Evolutionary conservation across 35 echinoderm and acorn worm species (phyloP).

Genomic region (Lytechinus pictus): DNA sequence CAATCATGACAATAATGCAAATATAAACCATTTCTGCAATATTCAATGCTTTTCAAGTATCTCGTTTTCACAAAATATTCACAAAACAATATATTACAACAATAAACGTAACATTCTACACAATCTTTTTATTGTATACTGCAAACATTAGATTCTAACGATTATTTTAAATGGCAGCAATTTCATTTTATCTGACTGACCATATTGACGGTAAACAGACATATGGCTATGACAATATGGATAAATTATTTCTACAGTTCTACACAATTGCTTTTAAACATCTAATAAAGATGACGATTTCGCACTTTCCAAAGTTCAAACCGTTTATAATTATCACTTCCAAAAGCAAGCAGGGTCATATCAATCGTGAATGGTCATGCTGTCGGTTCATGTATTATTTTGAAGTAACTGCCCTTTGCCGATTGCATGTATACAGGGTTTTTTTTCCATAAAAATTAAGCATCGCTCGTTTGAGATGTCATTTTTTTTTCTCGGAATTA

Average conservation of each 20-base stretch:
- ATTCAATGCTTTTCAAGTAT: not conserved
- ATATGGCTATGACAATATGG: no score
- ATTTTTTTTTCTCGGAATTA: no score
- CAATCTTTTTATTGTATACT: not conserved
- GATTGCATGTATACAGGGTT: no score
- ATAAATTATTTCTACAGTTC: not conserved
- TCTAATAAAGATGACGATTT: not conserved
- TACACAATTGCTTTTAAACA: not conserved
- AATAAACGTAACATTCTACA: not conserved
- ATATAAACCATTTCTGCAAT: not conserved
- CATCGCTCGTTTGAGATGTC: no score
- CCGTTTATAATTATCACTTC: not conserved
- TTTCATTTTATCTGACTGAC: not conserved
- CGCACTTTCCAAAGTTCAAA: not conserved
- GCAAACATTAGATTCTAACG: not conserved
- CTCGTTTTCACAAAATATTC: slow-evolving; percentile 12
- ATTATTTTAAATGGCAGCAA: not conserved
- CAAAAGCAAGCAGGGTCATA: not conserved
- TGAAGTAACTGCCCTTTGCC: no score
- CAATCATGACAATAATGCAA: no score
- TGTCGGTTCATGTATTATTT: no score
- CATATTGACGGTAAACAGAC: not conserved
- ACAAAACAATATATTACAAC: not conserved
- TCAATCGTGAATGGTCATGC: not conserved
- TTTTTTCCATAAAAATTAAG: no score